These are phyloP conservation scores for Oryzias curvinotus DNA, from an alignment of 2,113 vertebrate genomes.

Conservation along the genomic window DNA sequence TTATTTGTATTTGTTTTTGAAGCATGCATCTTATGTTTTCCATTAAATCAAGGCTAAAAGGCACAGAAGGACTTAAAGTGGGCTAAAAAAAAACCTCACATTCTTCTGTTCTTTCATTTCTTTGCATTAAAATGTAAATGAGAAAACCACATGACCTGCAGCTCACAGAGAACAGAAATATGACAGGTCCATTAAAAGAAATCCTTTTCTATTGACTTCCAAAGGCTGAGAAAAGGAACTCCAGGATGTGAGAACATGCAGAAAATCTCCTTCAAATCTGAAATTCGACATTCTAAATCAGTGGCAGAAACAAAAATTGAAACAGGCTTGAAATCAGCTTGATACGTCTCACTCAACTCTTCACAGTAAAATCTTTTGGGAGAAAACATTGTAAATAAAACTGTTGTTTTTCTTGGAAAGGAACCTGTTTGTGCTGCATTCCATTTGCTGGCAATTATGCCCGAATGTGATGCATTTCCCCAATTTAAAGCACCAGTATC, in stretches of 20 bases:
- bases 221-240: no score
- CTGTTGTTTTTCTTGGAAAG: slow-evolving; percentile 37
- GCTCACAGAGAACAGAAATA: slow-evolving; percentile 2
- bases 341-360: slow-evolving; percentile 15
- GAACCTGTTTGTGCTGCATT: slow-evolving; percentile 8
- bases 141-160: slow-evolving; percentile 3
- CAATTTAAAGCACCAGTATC: slow-evolving; percentile 37
- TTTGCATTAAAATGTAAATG: background rate
- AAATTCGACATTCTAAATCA: no score
- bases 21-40: no score
- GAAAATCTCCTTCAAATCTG: no score
- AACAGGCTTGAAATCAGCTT: slow-evolving; percentile 2
- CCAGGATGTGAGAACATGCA: no score
- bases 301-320: background rate
- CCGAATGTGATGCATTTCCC: slow-evolving; percentile 38
- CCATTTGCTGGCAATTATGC: slow-evolving; percentile 37
- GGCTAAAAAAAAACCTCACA: background rate
- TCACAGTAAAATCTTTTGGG: slow-evolving; percentile 22
- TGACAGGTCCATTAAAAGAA: background rate
- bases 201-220: background rate
- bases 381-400: slow-evolving; percentile 26
- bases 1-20: no score
- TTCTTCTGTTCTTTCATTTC: background rate
- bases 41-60: background rate
- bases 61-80: background rate